phyloP scores from a whole-genome alignment of 2,113 vertebrate genomes.

The Heteronetta atricapilla region DNA sequence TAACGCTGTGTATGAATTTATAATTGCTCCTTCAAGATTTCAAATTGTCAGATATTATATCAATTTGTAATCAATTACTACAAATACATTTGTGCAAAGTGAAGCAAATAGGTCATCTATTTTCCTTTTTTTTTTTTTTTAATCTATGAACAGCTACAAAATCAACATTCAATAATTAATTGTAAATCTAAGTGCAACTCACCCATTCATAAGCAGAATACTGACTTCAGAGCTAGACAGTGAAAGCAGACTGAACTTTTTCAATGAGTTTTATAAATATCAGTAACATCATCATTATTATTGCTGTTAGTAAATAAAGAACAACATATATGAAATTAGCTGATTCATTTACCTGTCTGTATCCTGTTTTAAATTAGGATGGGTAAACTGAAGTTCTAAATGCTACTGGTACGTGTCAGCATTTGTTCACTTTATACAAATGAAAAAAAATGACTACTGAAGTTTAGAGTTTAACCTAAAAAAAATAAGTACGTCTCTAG shows the following conservation, averaged over 20 bases:
- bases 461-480: background rate
- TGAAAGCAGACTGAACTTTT: background rate
- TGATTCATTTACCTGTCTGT: background rate
- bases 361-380: background rate
- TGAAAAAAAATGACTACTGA: background rate
- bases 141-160: background rate
- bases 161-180: background rate
- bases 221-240: background rate
- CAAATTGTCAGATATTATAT: background rate
- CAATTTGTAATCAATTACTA: background rate
- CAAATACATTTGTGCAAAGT: background rate
- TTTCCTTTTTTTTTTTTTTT: background rate
- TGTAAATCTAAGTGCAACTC: background rate
- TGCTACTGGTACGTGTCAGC: rapidly evolving
- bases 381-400: background rate
- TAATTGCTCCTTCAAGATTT: background rate
- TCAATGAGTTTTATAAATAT: background rate
- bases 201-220: background rate
- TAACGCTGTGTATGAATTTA: background rate
- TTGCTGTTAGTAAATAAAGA: background rate
- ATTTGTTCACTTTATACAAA: background rate
- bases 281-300: background rate
- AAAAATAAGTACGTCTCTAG: background rate
- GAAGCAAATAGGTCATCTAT: background rate
- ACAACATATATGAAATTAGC: background rate